Evolutionary conservation across 1,140 invertebrate species (phyloP), one percentile per base, ranked within the genome.

Genomic region (Zaprionus lachaisei): DNA sequence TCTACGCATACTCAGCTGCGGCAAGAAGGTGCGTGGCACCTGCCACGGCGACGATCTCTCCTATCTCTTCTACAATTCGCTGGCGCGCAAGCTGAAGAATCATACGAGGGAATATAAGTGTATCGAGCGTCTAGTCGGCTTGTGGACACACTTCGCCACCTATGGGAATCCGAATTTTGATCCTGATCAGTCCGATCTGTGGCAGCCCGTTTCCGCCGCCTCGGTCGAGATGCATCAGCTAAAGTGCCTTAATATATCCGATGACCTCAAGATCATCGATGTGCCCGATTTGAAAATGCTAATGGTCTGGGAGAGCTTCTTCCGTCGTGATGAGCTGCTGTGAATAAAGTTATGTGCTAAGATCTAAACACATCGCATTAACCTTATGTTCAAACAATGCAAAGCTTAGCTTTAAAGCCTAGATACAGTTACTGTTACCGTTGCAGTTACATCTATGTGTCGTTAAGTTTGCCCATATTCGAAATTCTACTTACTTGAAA

Each of bases 41-140:
- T 94, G 93, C 78, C 95, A 96, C 80, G 94, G 93, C 2, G 95
- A 96, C 67, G 95, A 96, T 72, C 64, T 96, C 6, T 95, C 94
- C 56, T 96, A 96, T 91, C 78, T 96, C 22, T 96, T 96, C 79
- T 93, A 94, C 77, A 94, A 93, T 54, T 89, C 86, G 49, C 79
- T 94, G 55, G 93, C 93, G 26, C 77, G 86, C 14, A 93, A 94
- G 60, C 77, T 92, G 80, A 92, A 93, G 69, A 83, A 71, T n/a
- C 92, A 87, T 54, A 83, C 92, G 5, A 80, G 77, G 12, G 93
- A 92, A 26, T 93, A 93, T 51, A 91, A 89, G 81, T 84, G 93
- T 38, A 94, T 94, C 51, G 87, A 92, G 65, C 71, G 79, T 2
- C 41, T 92, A 22, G 90, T 92, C 12, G 90, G 93, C 68, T 76